These are phyloP conservation scores for Phrynosoma platyrhinos DNA, from an alignment of 2,113 vertebrate genomes.

Conservation along the genomic window DNA sequence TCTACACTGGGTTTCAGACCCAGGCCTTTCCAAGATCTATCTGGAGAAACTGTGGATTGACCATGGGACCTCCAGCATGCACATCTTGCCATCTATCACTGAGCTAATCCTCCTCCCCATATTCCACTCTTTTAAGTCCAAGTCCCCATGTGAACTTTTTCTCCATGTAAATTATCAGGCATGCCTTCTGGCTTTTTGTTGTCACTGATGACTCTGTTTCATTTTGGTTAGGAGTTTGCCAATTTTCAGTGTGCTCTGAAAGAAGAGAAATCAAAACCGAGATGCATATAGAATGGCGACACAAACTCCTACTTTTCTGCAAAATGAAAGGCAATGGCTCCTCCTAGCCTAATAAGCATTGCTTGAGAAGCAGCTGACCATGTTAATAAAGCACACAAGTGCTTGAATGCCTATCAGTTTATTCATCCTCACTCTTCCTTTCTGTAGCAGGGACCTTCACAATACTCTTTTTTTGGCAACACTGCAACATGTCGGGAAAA, in stretches of 20 bases:
- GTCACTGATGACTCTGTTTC: not conserved
- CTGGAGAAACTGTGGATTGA: not conserved
- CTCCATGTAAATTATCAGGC: not conserved
- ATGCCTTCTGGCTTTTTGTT: not conserved
- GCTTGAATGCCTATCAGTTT: constrained; percentile 49
- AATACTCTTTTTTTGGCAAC: constrained; percentile 63
- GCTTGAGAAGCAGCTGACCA: constrained; percentile 51
- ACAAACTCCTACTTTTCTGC: constrained; percentile 36
- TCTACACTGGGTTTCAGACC: not conserved
- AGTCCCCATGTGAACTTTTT: not conserved
- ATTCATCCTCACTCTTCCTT: constrained; percentile 50
- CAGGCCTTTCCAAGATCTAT: not conserved
- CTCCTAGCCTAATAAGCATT: constrained; percentile 32
- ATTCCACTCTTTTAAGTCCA: not conserved
- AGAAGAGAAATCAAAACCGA: not conserved
- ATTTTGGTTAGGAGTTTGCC: not conserved
- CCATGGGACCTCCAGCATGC: not conserved
- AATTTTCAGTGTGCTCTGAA: not conserved
- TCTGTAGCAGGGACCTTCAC: constrained; percentile 55
- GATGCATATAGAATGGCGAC: not conserved
- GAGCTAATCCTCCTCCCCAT: not conserved
- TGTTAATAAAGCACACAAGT: constrained; percentile 54
- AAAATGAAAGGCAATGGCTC: constrained; percentile 47
- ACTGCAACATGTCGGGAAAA: constrained; percentile 55
- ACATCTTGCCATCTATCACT: not conserved